Evolutionary conservation across 2,797 vertebrate genomes (phyloP), one percentile per base, ranked within the genome.

Genomic region (Danio jaintianensis): DNA sequence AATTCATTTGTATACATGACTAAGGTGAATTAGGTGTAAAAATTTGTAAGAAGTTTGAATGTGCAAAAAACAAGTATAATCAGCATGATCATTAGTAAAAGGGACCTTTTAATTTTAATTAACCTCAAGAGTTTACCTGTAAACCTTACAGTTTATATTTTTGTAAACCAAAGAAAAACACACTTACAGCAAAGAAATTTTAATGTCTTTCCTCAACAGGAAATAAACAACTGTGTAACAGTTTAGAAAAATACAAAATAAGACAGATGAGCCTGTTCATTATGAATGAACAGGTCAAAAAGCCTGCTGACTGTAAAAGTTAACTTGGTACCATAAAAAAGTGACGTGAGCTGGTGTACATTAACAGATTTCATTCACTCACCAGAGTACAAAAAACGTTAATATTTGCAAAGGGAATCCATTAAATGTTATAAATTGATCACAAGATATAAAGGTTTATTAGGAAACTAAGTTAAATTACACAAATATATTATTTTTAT

Each of bases 401-500:
- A 7, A 10, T 12, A 48, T 61, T 50, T 9, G 6, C 43, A 29
- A 62, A 50, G 10, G 45, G 10, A 61, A 36, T 18, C 4, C 43
- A 29, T 8, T 7, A n/a, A n/a, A 45, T n/a, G 15, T 16, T 59
- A 47, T n/a, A 7, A 59, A 47, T 36, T 59, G 15, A 40, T 47
- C 22, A 61, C 40, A 7, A 38, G 18, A 43, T 63, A 22, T 64
- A 63, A 53, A 53, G 36, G 8, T 43, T 45, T 55, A 55, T 76
- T 66, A 77, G 9, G 22, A 55, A 18, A 29, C 18, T 36, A 55
- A 18, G 67, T 18, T 56, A 56, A 55, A 52, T 22, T 42, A 55
- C 9, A 66, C 29, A 67, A 47, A 67, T 77, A 67, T 67, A 77
- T 77, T 58, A 67, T 16, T 55, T 45, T 29, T 29, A 29, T 15